Base-by-base conservation (phyloP, 2,888 invertebrate species). In the Teinopalpus imperialis region DNA sequence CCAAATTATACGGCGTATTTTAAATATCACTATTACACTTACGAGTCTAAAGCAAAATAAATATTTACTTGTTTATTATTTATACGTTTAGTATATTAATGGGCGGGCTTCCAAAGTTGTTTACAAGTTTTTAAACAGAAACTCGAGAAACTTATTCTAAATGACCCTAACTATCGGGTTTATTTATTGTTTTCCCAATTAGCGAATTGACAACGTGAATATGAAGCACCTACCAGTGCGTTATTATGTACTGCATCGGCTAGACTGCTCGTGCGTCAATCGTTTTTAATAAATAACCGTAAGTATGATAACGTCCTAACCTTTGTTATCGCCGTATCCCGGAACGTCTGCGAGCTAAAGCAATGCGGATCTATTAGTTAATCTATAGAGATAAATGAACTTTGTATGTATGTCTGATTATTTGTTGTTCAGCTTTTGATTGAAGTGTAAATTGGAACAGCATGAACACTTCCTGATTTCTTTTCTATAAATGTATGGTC, bases 231-330 rank as follows among this genome's bases (percentile, higher is more conserved):
- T 10, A 20, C 9, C 12, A 8, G 2, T 9, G 10, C 36, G 43
- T 52, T 47, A 16, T 54, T 43, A 34, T 37, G 34, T 30, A 37
- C 32, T 16, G 43, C 32, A 72, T 69, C 66, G 72, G 56, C 70
- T 66, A 77, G 81, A 77, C 80, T 65, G 71, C 66, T 71, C 78
- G 86, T 87, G 86, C 87, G 87, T 88, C 87, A 88, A 80, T 83
- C 61, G 76, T 67, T 72, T 80, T 79, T 78, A 78, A 85, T 79
- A 85, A 85, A 83, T 81, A 80, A 66, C 72, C 58, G 50, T 44
- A 26, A 45, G 49, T 52, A 6, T 56, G 87, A 87, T 87, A 87
- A 82, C 81, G 79, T 63, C 54, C 66, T 83, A 80, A 86, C 86
- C 85, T 65, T 70, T 79, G 69, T 79, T 87, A 87, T 86, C 87